A percentile compares a stretch with the other conserved stretches of the same genome.
Conservation (phyloP, 2,113 vertebrate species). For the Gobius niger region DNA sequence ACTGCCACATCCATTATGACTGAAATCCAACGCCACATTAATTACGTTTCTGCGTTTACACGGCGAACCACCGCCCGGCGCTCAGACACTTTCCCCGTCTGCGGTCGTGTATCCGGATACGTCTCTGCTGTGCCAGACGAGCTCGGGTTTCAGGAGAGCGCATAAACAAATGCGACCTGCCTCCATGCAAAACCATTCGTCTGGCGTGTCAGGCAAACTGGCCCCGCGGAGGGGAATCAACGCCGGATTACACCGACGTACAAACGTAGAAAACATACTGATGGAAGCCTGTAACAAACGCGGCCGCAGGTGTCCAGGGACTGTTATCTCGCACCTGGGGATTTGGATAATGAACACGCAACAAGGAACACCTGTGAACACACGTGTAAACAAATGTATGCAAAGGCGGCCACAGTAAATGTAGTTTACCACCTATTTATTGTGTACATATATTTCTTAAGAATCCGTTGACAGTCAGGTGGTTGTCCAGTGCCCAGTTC, state of each 20-base stretch:
- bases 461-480: too few relatives aligned
- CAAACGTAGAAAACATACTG: not conserved
- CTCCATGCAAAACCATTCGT: constrained; percentile 30
- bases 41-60: not conserved
- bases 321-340: not conserved
- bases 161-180: constrained; percentile 23
- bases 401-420: not conserved
- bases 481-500: too few relatives aligned
- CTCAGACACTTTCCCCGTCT: not conserved
- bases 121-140: not conserved
- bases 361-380: not conserved
- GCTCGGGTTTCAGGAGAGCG: not conserved
- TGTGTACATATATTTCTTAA: too few relatives aligned
- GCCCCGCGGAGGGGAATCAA: too few relatives aligned
- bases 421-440: too few relatives aligned
- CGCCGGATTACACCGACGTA: not conserved
- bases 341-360: constrained; percentile 30
- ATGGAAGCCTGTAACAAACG: not conserved
- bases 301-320: not conserved
- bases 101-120: not conserved
- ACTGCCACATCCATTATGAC: not conserved
- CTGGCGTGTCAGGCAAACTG: not conserved
- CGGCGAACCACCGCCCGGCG: not conserved
- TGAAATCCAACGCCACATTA: not conserved
- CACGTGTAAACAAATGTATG: not conserved